These are phyloP conservation scores for Automeris io DNA, from an alignment of 2,888 invertebrate genomes.

Conservation along the genomic window DNA sequence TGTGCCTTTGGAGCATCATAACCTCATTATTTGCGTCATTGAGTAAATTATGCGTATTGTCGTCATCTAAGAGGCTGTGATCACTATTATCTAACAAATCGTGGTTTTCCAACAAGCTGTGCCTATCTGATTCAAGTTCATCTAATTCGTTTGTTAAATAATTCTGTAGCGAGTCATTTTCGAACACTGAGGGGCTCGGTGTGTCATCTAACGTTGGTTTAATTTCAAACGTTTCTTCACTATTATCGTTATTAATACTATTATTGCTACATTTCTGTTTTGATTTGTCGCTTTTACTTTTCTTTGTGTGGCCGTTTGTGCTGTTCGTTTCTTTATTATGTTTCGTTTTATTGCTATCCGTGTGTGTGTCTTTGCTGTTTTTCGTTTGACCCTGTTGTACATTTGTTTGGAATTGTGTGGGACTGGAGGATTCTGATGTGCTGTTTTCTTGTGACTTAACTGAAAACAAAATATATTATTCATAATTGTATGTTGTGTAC, in stretches of 20 bases:
- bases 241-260: slow-evolving; percentile 24
- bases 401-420: slow-evolving; percentile 41
- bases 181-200: slow-evolving; percentile 49
- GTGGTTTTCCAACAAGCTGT: slow-evolving; percentile 67
- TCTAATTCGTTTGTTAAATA: slow-evolving; percentile 62
- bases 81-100: slow-evolving; percentile 65
- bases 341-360: slow-evolving; percentile 51
- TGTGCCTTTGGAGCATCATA: slow-evolving; percentile 60
- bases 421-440: slow-evolving; percentile 71
- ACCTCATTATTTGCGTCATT: slow-evolving; percentile 55
- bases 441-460: slow-evolving; percentile 73
- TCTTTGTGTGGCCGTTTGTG: slow-evolving; percentile 66
- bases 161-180: slow-evolving; percentile 46
- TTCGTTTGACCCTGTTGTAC: slow-evolving; percentile 63
- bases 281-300: slow-evolving; percentile 67
- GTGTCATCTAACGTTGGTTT: slow-evolving; percentile 20
- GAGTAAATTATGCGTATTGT: slow-evolving; percentile 56
- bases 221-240: slow-evolving; percentile 21
- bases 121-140: slow-evolving; percentile 69
- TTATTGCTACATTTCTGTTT: slow-evolving; percentile 73
- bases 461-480: slow-evolving; percentile 27
- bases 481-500: background rate
- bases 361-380: slow-evolving; percentile 64
- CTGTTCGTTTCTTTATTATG: slow-evolving; percentile 62
- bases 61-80: slow-evolving; percentile 62